These are phyloP conservation scores for Glossophaga mutica DNA, from an alignment of 2,797 vertebrate species.

Conservation along the genomic window DNA sequence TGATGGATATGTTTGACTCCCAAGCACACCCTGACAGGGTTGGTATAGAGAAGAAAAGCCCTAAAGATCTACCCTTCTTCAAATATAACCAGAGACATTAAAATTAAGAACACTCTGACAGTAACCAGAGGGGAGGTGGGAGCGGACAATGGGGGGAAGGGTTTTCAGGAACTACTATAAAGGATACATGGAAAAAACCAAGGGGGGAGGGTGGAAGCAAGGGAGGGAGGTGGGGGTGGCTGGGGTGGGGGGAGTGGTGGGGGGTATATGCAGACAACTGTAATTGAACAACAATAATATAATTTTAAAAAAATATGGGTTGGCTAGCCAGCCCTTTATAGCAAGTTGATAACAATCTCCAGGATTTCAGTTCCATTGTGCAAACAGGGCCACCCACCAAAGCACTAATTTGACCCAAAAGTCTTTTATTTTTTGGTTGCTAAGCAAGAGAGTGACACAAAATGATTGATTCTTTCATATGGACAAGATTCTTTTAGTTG, in stretches of 20 bases:
- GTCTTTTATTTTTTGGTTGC: background rate
- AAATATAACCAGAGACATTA: background rate
- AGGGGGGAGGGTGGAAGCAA: too few species aligned
- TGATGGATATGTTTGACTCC: background rate
- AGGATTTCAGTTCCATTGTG: background rate
- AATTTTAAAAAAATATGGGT: too few species aligned
- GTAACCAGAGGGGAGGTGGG: too few species aligned
- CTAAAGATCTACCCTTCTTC: background rate
- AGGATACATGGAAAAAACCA: too few species aligned
- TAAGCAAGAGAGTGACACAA: background rate
- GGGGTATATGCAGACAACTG: too few species aligned
- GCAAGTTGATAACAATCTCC: background rate
- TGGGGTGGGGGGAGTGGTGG: too few species aligned
- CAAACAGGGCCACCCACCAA: background rate
- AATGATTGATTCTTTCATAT: background rate
- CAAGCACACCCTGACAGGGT: background rate
- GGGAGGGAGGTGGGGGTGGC: too few species aligned
- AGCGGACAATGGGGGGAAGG: too few species aligned
- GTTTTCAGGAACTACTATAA: too few species aligned
- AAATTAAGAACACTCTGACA: too few species aligned
- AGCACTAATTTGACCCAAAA: background rate
- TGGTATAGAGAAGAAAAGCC: background rate
- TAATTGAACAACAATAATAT: too few species aligned
- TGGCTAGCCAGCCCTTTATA: background rate
- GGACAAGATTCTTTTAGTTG: background rate